Percentiles rank a stretch among this genome's conserved stretches.
phyloP scores from a whole-genome alignment of 2,888 invertebrate genomes.

The Gastrophysa polygoni region DNA sequence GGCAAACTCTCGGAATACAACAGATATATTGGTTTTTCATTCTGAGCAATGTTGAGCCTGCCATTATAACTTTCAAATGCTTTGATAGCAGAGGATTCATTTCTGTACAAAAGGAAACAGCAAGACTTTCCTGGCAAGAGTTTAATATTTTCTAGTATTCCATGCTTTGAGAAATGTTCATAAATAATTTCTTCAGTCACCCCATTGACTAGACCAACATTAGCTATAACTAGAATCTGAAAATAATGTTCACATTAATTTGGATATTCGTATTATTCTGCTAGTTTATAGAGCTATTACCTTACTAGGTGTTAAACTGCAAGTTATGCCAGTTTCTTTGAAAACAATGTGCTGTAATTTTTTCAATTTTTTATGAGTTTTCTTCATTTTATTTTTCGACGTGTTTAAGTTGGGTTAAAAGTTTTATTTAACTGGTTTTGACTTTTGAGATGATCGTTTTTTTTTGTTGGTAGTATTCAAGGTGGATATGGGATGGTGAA shows the following conservation, averaged over 20 bases:
- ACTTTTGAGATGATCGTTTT: no score
- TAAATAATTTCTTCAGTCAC: constrained; percentile 70
- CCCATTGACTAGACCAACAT: constrained; percentile 85
- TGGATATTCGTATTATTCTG: constrained; percentile 5
- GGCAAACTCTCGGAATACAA: constrained; percentile 63
- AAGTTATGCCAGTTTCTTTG: constrained; percentile 56
- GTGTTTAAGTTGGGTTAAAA: no score
- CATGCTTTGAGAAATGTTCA: constrained; percentile 61
- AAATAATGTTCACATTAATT: constrained; percentile 46
- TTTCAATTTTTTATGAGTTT: constrained; percentile 58
- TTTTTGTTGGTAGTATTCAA: no score
- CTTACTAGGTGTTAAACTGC: constrained; percentile 53
- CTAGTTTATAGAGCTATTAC: constrained; percentile 41
- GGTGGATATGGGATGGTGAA: no score
- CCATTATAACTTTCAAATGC: constrained; percentile 70
- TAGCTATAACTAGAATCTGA: constrained; percentile 79
- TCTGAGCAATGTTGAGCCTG: constrained; percentile 62
- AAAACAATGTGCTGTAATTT: constrained; percentile 58
- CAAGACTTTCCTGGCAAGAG: constrained; percentile 83
- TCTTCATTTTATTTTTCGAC: constrained; percentile 40
- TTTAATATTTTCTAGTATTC: constrained; percentile 65
- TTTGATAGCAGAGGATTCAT: constrained; percentile 59
- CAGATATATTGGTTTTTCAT: constrained; percentile 69
- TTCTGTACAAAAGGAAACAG: constrained; percentile 72
- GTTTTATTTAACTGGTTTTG: no score